These are phyloP conservation scores for Ips typographus DNA, from an alignment of 1,140 invertebrate genomes.

Conservation along the genomic window DNA sequence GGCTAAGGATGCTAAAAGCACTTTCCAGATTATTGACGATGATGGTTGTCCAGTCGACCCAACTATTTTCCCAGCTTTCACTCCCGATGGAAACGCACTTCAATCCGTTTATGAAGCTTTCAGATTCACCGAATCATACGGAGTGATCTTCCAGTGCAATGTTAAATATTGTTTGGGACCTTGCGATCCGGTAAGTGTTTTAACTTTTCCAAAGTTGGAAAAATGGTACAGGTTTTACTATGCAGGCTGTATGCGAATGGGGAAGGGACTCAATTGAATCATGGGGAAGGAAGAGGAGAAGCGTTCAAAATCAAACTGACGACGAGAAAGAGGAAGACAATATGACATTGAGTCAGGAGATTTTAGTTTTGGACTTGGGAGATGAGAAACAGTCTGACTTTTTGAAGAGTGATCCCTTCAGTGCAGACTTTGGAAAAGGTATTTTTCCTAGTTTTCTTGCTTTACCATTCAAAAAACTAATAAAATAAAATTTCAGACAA, in stretches of 20 bases:
- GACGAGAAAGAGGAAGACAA: conserved; percentile 71
- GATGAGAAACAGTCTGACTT: conserved; percentile 84
- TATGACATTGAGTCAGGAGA: conserved; percentile 93
- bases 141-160: conserved; percentile 96
- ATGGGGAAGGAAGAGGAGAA: conserved; percentile 85
- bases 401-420: conserved; percentile 69
- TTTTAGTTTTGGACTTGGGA: conserved; percentile 86
- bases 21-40: conserved; percentile 94
- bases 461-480: background rate
- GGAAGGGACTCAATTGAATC: conserved; percentile 85
- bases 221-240: conserved; percentile 23
- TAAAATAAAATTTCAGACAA: conserved; percentile 66
- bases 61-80: conserved; percentile 89
- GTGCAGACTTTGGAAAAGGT: conserved; percentile 76
- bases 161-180: conserved; percentile 95
- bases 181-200: conserved; percentile 77
- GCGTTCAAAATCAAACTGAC: conserved; percentile 58
- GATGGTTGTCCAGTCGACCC: conserved; percentile 93
- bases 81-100: conserved; percentile 82
- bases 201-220: background rate
- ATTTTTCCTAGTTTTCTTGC: background rate
- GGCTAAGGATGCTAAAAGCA: conserved; percentile 95
- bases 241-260: conserved; percentile 82
- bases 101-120: conserved; percentile 93
- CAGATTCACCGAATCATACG: conserved; percentile 93